Base-by-base conservation (phyloP, 2,797 vertebrate species). In the Brachymystax lenok region DNA sequence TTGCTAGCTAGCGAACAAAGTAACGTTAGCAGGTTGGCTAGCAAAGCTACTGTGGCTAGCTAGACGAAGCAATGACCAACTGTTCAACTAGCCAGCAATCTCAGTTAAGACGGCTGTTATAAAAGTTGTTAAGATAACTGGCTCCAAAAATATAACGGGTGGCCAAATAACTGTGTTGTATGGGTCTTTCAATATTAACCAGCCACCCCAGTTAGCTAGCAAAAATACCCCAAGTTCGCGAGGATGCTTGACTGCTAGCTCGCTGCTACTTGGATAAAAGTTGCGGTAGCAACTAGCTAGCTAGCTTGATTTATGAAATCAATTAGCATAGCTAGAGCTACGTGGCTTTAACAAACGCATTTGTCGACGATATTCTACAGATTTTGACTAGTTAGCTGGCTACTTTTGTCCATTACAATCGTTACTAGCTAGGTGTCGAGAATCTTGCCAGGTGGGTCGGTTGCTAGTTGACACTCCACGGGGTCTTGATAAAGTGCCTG, bases 21-120 rank as follows among this genome's bases (percentile, higher is more conserved):
- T 74, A 46, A 75, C 63, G 67, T 79, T 30, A 73, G 63, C 59
- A 30, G 16, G 30, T 80, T 80, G 72, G 78, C 77, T 73, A 54
- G 77, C 74, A 74, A 78, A 74, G 80, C 73, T 84, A 74, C 71
- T 71, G 72, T 77, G 71, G 76, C 76, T 77, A 64, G 63, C 61
- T 66, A 73, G 33, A 33, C 35, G 51, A 72, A 51, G 71, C 52
- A 27, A 30, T 33, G 71, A 30, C 24, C 28, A 56, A 54, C 51
- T 72, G 51, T 52, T 30, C 17, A 72, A 56, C 28, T 72, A 72
- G 71, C 71, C 8, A 17, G 50, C 50, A 52, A 10, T 54, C 46
- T 56, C 51, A 72, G 19, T 28, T 27, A 52, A 72, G 17, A 72
- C 52, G 52, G 30, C 51, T 56, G 19, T 54, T 10, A 28, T 28